Percentiles rank a stretch among this genome's conserved stretches.
These are phyloP conservation scores for Aleiodes sp. DNA, from an alignment of 1,140 invertebrate species.

Conservation along the genomic window DNA sequence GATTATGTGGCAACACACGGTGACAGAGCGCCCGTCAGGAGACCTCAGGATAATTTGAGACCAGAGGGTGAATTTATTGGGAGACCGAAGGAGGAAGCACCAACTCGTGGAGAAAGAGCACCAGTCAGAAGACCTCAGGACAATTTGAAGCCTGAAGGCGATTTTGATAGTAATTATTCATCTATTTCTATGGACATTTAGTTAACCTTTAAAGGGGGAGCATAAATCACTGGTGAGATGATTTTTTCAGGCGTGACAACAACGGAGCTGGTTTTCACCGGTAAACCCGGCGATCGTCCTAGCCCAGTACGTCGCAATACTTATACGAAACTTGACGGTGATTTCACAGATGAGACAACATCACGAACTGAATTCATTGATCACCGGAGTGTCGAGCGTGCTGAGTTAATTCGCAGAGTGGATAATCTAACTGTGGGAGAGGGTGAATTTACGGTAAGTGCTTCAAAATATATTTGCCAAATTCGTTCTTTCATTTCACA, in stretches of 20 bases:
- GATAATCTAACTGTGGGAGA: constrained; percentile 75
- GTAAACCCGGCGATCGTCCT: constrained; percentile 72
- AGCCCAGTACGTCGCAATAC: constrained; percentile 80
- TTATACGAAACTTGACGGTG: constrained; percentile 81
- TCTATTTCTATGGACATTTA: background rate
- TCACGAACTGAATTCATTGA: constrained; percentile 73
- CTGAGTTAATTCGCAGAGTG: constrained; percentile 70
- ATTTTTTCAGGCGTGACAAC: constrained; percentile 72
- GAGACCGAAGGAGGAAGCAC: constrained; percentile 50
- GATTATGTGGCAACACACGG: constrained; percentile 59
- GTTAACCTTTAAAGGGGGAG: too few species aligned
- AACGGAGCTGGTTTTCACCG: constrained; percentile 73
- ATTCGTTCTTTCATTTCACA: background rate
- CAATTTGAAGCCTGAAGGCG: constrained; percentile 59
- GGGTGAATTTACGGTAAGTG: constrained; percentile 65
- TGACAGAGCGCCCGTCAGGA: constrained; percentile 60
- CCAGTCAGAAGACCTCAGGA: constrained; percentile 62
- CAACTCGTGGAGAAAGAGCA: constrained; percentile 58
- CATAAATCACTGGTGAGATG: too few species aligned
- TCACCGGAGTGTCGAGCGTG: constrained; percentile 65
- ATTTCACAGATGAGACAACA: constrained; percentile 75
- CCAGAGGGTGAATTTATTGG: constrained; percentile 64
- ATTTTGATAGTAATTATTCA: constrained; percentile 59
- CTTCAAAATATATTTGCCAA: too few species aligned
- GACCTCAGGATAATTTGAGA: constrained; percentile 62